Evolutionary conservation across 2,797 vertebrate genomes (phyloP).

Genomic region (Rhincodon typus): DNA sequence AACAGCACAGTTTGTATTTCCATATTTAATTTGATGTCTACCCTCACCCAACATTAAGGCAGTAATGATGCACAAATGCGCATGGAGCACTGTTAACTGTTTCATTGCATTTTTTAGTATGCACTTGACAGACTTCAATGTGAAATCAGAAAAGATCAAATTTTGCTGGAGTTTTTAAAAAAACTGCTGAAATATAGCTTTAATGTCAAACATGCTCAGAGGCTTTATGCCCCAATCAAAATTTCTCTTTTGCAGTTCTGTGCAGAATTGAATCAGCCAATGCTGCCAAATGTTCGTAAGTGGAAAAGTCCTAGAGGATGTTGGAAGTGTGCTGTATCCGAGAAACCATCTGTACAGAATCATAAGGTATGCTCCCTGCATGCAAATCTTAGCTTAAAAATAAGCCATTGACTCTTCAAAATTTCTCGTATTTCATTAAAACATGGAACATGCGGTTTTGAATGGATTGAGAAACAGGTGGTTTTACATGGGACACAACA

Average conservation of each 20-base stretch:
- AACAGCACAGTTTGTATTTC: background rate
- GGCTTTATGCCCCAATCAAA: background rate
- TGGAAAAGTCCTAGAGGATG: constrained; percentile 77
- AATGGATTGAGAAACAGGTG: background rate
- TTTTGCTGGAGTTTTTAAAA: background rate
- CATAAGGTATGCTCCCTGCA: constrained; percentile 60
- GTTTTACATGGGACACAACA: too few relatives aligned
- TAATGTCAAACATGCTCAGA: background rate
- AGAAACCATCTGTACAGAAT: constrained; percentile 63
- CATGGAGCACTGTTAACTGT: background rate
- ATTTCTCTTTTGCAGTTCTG: constrained; percentile 70
- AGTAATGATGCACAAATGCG: background rate
- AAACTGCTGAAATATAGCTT: background rate
- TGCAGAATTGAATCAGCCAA: constrained; percentile 79
- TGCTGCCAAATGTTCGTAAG: constrained; percentile 72
- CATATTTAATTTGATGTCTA: background rate
- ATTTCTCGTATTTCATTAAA: background rate
- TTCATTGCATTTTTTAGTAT: background rate
- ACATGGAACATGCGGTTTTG: background rate
- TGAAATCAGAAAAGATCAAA: background rate
- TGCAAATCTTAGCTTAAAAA: background rate
- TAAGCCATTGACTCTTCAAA: background rate
- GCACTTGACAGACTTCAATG: background rate
- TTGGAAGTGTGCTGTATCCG: constrained; percentile 77
- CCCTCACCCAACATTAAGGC: background rate